Conservation (phyloP, 1,140 invertebrate species). For the Zophobas atratus region DNA sequence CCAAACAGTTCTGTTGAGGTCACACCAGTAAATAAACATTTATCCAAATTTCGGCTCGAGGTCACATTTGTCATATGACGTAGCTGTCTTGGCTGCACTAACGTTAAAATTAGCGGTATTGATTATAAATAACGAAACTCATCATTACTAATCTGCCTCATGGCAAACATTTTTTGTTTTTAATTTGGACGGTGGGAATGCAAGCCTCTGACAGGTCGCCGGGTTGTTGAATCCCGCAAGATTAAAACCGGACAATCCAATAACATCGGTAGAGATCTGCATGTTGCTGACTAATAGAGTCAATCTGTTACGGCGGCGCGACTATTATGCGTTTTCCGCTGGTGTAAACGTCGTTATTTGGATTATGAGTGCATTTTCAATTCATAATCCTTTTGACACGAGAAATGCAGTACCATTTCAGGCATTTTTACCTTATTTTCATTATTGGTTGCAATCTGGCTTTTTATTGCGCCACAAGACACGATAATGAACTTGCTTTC, state of each 20-base stretch:
- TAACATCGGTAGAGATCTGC: constrained; percentile 11
- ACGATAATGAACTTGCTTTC: not conserved
- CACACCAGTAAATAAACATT: no score
- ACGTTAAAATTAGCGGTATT: no score
- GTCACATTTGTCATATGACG: no score
- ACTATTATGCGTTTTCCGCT: constrained; percentile 27
- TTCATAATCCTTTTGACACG: constrained; percentile 26
- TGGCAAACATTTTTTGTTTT: no score
- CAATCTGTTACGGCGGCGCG: constrained; percentile 19
- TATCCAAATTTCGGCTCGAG: no score
- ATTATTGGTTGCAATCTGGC: constrained; percentile 3
- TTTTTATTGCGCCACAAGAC: constrained; percentile 9
- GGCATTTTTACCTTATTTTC: not conserved
- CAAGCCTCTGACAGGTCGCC: no score
- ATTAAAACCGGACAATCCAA: constrained; percentile 4
- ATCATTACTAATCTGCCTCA: no score
- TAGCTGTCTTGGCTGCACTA: no score
- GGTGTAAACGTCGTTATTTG: constrained; percentile 1
- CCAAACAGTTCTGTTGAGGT: no score
- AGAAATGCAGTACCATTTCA: constrained; percentile 10
- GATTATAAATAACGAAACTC: no score
- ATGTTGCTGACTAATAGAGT: constrained; percentile 21
- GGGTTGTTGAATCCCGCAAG: no score
- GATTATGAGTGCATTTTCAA: constrained; percentile 25
- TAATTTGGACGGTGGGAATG: no score